Conservation (phyloP, 1,140 invertebrate species). For the Camponotus vicinus region DNA sequence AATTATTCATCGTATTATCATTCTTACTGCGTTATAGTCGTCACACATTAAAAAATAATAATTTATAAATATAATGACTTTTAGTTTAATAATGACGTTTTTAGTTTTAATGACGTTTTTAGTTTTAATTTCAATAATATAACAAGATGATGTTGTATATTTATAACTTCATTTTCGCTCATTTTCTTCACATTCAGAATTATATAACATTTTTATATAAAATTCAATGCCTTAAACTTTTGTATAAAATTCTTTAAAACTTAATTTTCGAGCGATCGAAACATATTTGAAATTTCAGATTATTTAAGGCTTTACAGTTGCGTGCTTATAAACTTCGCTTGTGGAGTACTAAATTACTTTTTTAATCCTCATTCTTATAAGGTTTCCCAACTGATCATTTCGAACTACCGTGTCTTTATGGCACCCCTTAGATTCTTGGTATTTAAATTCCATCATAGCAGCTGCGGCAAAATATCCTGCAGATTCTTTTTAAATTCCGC, state of each 20-base stretch:
- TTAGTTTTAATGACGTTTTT: neutral
- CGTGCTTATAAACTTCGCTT: neutral
- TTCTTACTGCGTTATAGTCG: neutral
- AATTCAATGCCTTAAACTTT: neutral
- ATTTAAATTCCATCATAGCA: conserved; percentile 63
- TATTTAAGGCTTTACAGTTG: conserved; percentile 18
- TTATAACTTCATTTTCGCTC: neutral
- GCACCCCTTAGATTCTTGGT: conserved; percentile 47
- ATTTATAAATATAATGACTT: neutral
- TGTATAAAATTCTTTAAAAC: conserved; percentile 35
- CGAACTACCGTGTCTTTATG: neutral
- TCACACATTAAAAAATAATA: neutral
- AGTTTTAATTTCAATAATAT: neutral
- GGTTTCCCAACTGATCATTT: conserved; percentile 4
- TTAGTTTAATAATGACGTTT: neutral
- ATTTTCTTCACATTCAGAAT: neutral
- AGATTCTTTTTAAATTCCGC: conserved; percentile 48
- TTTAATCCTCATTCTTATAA: conserved; percentile 7
- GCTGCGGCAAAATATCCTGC: conserved; percentile 18
- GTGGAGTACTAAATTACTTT: conserved; percentile 5
- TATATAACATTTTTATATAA: neutral
- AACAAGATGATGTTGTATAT: neutral
- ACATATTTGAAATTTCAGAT: neutral
- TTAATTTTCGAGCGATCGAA: neutral
- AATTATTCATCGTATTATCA: neutral